phyloP scores from a whole-genome alignment of 2,113 vertebrate genomes.

The Steatornis caripensis region DNA sequence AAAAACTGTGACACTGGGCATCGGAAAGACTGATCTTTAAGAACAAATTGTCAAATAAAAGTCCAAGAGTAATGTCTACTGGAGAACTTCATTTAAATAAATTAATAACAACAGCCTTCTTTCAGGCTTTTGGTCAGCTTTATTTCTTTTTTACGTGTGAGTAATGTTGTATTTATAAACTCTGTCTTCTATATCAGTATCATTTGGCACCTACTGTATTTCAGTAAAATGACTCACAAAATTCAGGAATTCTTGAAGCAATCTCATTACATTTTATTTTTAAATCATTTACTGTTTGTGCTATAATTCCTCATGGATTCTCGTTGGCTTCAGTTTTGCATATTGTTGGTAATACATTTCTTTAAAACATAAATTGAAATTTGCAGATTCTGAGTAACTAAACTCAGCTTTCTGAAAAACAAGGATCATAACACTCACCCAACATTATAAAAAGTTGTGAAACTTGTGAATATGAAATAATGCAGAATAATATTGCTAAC shows the following conservation, averaged over 20 bases:
- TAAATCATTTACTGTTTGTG: neutral
- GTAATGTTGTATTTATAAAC: neutral
- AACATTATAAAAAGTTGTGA: neutral
- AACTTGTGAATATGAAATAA: neutral
- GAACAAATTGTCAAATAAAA: neutral
- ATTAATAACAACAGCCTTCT: neutral
- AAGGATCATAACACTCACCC: neutral
- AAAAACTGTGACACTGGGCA: neutral
- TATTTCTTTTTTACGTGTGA: neutral
- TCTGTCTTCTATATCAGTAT: fast-evolving
- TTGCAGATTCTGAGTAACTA: neutral
- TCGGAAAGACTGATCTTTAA: neutral
- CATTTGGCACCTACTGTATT: neutral
- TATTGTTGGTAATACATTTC: neutral
- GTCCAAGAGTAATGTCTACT: neutral
- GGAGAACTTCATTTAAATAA: neutral
- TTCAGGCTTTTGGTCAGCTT: neutral
- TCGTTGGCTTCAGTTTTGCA: neutral
- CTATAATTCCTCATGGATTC: neutral
- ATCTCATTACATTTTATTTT: neutral
- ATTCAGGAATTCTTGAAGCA: neutral
- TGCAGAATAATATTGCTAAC: neutral
- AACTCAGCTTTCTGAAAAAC: neutral
- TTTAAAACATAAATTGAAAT: neutral
- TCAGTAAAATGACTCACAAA: neutral